Conservation (phyloP, 2,113 vertebrate species). For the Burhinus bistriatus region DNA sequence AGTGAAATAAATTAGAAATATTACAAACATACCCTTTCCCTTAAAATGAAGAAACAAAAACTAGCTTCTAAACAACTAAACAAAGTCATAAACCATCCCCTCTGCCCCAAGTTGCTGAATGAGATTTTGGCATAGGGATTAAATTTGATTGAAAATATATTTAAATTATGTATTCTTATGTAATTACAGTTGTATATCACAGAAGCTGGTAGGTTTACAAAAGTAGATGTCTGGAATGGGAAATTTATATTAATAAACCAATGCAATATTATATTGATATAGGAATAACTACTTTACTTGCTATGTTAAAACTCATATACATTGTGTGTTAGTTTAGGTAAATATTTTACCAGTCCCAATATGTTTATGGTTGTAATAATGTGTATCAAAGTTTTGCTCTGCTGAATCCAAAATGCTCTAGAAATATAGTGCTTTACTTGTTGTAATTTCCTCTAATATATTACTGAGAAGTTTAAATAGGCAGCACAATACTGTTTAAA, state of each 20-base stretch:
- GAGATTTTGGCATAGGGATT: background rate
- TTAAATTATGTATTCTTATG: background rate
- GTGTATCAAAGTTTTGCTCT: background rate
- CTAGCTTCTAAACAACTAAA: background rate
- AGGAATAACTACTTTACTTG: background rate
- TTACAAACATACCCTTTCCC: background rate
- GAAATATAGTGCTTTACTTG: background rate
- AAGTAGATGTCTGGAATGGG: background rate
- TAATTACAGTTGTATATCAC: background rate
- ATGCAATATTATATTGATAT: background rate
- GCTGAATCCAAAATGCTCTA: background rate
- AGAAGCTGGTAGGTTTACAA: background rate
- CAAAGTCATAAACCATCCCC: background rate
- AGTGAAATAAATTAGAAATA: background rate
- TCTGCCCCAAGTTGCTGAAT: accelerated
- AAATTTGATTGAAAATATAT: background rate
- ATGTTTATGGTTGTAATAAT: background rate
- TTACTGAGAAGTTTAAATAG: background rate
- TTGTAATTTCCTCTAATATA: background rate
- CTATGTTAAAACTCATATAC: background rate
- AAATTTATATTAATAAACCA: background rate
- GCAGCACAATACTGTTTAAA: background rate
- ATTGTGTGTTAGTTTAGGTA: background rate
- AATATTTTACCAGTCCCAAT: background rate
- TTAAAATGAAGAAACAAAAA: background rate